Base-by-base conservation (phyloP, 2,113 vertebrate genomes). In the Thunnus thynnus region DNA sequence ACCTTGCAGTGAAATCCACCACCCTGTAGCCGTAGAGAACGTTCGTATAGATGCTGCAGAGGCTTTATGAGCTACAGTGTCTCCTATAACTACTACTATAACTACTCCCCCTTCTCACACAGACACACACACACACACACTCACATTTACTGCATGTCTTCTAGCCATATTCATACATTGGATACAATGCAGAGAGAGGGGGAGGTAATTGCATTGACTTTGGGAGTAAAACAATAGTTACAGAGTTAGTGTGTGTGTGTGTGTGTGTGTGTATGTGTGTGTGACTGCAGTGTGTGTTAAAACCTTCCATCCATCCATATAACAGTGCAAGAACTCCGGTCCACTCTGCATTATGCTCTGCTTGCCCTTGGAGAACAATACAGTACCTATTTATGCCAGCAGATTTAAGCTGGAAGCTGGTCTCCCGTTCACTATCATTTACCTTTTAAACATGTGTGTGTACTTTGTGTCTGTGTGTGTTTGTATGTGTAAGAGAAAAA, bases 191-290 rank as follows among this genome's bases (percentile, higher is more conserved):
- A 76, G 72, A 81, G 83, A 87, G 54, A 64, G 64, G 41, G 52
- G 52, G 76, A 83, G 78, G 86, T 91, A 88, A 91, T 90, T 91
- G 85, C 86, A 90, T 85, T 88, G 85, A 91, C 82, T 89, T 86
- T 66, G 83, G 69, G 76, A 65, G 83, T 80, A 89, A 86, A 89
- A 90, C 88, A 88, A 87, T 75, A 86, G 82, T 89, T 89, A 84
- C 72, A 88, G 77, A 55, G 57, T 81, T 30, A 67, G 66, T 76
- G 47, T 64, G 85, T 68, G 56, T 65, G 71, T 67, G 56, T 65
- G 71, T 67, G 62, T 79, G 69, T 83, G 78, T 67, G 47, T 64
- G 85, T 68, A 51, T 65, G 71, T 67, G 62, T 67, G 54, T 83
- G 62, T 79, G 69, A 57, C 27, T 71, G 74, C 36, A 22, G 32